Conservation (phyloP, 2,888 invertebrate species). For the Xestoiulus laeticollis region DNA sequence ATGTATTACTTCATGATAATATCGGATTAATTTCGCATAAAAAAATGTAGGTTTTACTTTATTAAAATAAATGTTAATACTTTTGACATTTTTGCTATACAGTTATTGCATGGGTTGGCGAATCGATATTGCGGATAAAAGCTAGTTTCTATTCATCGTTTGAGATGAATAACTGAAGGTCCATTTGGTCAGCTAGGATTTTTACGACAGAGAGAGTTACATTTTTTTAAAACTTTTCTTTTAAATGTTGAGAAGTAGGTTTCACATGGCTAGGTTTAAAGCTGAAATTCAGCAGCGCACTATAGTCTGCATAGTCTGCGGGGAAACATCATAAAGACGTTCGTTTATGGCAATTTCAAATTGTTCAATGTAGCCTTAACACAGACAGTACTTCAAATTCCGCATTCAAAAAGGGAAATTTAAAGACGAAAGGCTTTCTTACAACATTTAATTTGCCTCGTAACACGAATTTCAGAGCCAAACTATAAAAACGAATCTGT, state of each 20-base stretch:
- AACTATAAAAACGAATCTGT: not conserved
- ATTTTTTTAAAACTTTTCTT: too few species aligned
- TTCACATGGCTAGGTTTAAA: not conserved
- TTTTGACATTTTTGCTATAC: too few species aligned
- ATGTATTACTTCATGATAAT: too few species aligned
- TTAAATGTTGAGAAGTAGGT: not conserved
- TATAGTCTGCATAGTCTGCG: not conserved
- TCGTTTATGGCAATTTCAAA: not conserved
- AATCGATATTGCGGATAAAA: too few species aligned
- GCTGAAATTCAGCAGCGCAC: not conserved
- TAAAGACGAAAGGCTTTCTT: not conserved
- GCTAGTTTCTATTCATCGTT: too few species aligned
- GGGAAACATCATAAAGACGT: not conserved
- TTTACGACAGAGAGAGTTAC: not conserved
- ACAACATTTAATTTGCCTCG: not conserved
- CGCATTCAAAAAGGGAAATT: not conserved
- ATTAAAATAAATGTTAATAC: too few species aligned
- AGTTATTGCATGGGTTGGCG: too few species aligned
- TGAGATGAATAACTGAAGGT: too few species aligned
- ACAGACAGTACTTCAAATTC: not conserved
- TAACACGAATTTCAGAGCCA: not conserved
- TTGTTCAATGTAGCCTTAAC: slow-evolving; percentile 9
- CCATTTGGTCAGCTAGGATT: not conserved
- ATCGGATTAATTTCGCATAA: too few species aligned
- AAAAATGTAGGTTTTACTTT: too few species aligned